These are phyloP conservation scores for Betta splendens DNA, from an alignment of 2,797 vertebrate species.

Conservation along the genomic window DNA sequence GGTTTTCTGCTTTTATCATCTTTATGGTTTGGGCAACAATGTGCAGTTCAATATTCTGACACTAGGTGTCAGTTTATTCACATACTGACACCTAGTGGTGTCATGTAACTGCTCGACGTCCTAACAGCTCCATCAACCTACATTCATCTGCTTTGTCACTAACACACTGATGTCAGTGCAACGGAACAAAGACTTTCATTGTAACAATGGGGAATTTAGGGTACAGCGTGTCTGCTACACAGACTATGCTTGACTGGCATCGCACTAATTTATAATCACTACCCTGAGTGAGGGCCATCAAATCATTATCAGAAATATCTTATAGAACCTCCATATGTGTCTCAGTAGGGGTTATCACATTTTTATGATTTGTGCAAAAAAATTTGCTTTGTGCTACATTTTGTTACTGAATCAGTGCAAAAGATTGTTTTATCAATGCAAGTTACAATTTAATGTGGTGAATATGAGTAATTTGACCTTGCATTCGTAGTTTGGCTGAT, in stretches of 20 bases:
- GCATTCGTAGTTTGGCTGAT: too few relatives aligned
- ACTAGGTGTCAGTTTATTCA: slow-evolving; percentile 58
- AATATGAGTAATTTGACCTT: too few relatives aligned
- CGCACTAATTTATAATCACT: not conserved
- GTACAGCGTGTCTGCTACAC: not conserved
- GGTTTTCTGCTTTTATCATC: not conserved
- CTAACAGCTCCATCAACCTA: not conserved
- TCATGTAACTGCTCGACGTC: slow-evolving; percentile 7
- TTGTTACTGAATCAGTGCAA: not conserved
- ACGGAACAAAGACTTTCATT: slow-evolving; percentile 50
- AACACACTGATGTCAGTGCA: slow-evolving; percentile 15
- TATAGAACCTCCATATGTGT: not conserved
- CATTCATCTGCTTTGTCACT: slow-evolving; percentile 10
- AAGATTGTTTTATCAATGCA: not conserved
- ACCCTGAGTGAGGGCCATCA: not conserved
- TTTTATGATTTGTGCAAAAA: not conserved
- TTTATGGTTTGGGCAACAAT: not conserved
- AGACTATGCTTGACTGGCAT: not conserved
- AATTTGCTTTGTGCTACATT: not conserved
- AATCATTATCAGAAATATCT: not conserved
- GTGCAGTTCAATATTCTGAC: slow-evolving; percentile 33
- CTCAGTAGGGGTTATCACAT: not conserved
- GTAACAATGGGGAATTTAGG: slow-evolving; percentile 35
- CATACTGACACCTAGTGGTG: too few relatives aligned
- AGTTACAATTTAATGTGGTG: too few relatives aligned